A percentile compares a stretch with the other conserved stretches of the same genome.
These are phyloP conservation scores for Drosophila simulans DNA, from an alignment of 1,140 invertebrate genomes.

Conservation along the genomic window DNA sequence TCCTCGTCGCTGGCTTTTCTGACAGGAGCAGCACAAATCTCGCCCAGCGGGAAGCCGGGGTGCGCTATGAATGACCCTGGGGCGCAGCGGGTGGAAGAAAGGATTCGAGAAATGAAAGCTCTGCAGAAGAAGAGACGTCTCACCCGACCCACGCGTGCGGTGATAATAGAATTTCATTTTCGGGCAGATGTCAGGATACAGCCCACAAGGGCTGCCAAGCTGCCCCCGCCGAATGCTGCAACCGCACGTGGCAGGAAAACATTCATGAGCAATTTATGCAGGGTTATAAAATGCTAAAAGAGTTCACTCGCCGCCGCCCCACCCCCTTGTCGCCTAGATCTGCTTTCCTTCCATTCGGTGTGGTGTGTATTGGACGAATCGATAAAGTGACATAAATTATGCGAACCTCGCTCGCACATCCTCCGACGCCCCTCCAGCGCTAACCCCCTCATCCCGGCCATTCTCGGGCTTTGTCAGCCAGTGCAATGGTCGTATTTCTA, in stretches of 20 bases:
- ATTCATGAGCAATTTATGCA: slow-evolving; percentile 72
- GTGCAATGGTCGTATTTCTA: slow-evolving; percentile 63
- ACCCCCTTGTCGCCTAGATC: not conserved
- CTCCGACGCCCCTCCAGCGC: not conserved
- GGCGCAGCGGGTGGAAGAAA: slow-evolving; percentile 6
- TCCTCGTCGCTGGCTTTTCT: slow-evolving; percentile 2
- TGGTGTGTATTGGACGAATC: slow-evolving; percentile 40
- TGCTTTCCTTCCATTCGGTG: too few species aligned
- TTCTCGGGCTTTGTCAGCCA: slow-evolving; percentile 51
- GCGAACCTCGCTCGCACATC: slow-evolving; percentile 36
- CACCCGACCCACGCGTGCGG: not conserved
- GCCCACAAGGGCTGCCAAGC: not conserved
- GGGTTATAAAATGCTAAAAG: slow-evolving; percentile 54
- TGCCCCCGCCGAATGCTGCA: slow-evolving; percentile 3
- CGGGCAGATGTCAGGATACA: slow-evolving; percentile 4
- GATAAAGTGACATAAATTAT: slow-evolving; percentile 74
- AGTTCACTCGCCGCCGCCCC: slow-evolving; percentile 1
- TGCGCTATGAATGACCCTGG: slow-evolving; percentile 4
- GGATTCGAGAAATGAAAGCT: not conserved
- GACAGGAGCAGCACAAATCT: slow-evolving; percentile 31
- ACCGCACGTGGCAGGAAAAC: slow-evolving; percentile 31
- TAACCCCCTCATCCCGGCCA: not conserved
- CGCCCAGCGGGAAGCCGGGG: not conserved
- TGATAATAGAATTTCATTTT: slow-evolving; percentile 51
- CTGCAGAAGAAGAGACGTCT: not conserved